Evolutionary conservation across 2,113 vertebrate species (phyloP).

Genomic region (Bolborhynchus lineola): DNA sequence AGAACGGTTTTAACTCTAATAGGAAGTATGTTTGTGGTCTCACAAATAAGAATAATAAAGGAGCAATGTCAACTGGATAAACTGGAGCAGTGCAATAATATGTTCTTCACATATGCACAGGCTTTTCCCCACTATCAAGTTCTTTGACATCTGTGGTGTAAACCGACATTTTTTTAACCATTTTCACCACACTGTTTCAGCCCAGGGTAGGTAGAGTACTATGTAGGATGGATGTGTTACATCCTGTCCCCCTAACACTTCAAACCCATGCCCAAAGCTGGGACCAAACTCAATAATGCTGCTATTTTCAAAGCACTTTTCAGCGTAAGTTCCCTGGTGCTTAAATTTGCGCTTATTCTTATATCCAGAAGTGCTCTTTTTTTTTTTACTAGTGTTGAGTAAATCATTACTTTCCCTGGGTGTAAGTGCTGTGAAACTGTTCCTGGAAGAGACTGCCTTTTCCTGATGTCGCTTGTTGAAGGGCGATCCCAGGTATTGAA

Average conservation of each 20-base stretch:
- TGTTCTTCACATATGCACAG: neutral
- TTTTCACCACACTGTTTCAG: neutral
- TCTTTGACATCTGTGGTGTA: neutral
- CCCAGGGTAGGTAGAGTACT: neutral
- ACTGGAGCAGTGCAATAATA: neutral
- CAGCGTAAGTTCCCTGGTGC: neutral
- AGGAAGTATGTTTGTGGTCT: neutral
- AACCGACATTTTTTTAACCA: neutral
- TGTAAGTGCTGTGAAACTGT: neutral
- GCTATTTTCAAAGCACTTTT: neutral
- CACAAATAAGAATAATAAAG: neutral
- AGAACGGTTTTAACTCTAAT: neutral
- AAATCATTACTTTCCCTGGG: neutral
- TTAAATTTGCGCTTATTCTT: neutral
- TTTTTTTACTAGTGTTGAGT: neutral
- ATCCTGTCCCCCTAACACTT: neutral
- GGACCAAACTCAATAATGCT: neutral
- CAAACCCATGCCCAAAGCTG: neutral
- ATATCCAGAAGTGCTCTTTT: neutral
- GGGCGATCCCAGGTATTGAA: neutral
- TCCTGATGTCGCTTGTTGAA: neutral
- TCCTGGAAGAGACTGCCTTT: neutral
- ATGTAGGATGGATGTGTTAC: fast-evolving
- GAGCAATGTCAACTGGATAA: neutral
- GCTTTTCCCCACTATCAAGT: neutral